Evolutionary conservation across 2,888 invertebrate species (phyloP).

Genomic region (Gnatocerus cornutus): DNA sequence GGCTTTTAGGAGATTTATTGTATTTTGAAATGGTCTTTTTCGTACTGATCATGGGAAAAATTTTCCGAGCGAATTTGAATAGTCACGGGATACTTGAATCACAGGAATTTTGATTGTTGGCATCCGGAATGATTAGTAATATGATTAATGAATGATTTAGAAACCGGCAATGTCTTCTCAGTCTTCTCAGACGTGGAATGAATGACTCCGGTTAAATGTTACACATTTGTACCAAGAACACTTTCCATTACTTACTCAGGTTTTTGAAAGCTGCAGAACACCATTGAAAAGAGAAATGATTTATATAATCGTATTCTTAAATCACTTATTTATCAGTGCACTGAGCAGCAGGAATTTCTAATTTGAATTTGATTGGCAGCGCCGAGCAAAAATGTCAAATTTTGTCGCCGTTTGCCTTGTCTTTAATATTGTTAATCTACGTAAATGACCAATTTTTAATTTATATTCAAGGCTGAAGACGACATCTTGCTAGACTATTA

Average conservation of each 20-base stretch:
- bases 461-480: no score
- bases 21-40: conserved; percentile 43
- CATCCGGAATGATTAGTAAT: conserved; percentile 38
- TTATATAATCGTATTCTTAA: no score
- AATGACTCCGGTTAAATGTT: background rate
- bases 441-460: no score
- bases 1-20: conserved; percentile 57
- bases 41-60: conserved; percentile 48
- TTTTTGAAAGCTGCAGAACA: background rate
- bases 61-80: conserved; percentile 16
- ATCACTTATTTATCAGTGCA: no score
- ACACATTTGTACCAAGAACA: background rate
- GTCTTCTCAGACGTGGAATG: conserved; percentile 5
- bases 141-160: conserved; percentile 37
- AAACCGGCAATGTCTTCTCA: conserved; percentile 11
- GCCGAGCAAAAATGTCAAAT: no score
- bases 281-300: background rate
- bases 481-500: no score
- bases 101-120: conserved; percentile 29
- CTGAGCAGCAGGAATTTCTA: no score
- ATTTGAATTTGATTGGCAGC: no score
- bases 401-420: no score
- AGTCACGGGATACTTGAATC: conserved; percentile 7
- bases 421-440: no score
- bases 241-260: conserved; percentile 8